Evolutionary conservation across 1,140 invertebrate species (phyloP).

Genomic region (Scaptomyza pallida): DNA sequence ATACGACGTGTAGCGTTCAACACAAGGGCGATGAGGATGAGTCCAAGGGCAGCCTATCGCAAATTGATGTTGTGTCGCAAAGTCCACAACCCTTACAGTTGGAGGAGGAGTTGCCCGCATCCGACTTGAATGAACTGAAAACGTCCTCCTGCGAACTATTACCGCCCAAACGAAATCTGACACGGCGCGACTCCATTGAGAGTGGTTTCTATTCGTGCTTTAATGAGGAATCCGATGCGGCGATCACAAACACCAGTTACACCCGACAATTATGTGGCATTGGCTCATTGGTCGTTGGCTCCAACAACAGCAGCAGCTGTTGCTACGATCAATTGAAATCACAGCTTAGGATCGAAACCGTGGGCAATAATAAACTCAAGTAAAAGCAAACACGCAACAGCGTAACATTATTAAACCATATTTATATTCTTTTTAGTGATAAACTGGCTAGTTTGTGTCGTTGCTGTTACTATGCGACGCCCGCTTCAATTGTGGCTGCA

Average conservation of each 20-base stretch:
- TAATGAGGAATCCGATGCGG: slow-evolving; percentile 87
- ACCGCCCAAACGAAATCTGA: slow-evolving; percentile 83
- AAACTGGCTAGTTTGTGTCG: slow-evolving; percentile 80
- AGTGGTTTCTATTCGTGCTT: slow-evolving; percentile 94
- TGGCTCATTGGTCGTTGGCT: slow-evolving; percentile 52
- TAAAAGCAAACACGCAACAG: slow-evolving; percentile 73
- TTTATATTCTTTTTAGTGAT: slow-evolving; percentile 66
- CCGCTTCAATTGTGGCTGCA: slow-evolving; percentile 58
- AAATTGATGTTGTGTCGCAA: slow-evolving; percentile 35
- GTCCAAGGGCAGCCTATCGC: slow-evolving; percentile 19
- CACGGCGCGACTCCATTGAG: slow-evolving; percentile 92
- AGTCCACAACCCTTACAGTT: slow-evolving; percentile 30
- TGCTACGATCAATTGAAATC: slow-evolving; percentile 79
- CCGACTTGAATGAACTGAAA: slow-evolving; percentile 64
- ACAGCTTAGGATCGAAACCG: slow-evolving; percentile 84
- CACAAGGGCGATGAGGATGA: slow-evolving; percentile 58
- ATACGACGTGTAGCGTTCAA: slow-evolving; percentile 50
- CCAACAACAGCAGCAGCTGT: slow-evolving; percentile 57
- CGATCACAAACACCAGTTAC: slow-evolving; percentile 66
- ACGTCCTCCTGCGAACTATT: slow-evolving; percentile 57
- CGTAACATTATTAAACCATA: not conserved
- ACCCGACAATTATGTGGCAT: slow-evolving; percentile 64
- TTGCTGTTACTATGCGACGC: slow-evolving; percentile 78
- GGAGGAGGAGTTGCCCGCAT: slow-evolving; percentile 47
- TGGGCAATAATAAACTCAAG: slow-evolving; percentile 73